Base-by-base conservation (phyloP, 2,113 vertebrate genomes). In the Alosa alosa region DNA sequence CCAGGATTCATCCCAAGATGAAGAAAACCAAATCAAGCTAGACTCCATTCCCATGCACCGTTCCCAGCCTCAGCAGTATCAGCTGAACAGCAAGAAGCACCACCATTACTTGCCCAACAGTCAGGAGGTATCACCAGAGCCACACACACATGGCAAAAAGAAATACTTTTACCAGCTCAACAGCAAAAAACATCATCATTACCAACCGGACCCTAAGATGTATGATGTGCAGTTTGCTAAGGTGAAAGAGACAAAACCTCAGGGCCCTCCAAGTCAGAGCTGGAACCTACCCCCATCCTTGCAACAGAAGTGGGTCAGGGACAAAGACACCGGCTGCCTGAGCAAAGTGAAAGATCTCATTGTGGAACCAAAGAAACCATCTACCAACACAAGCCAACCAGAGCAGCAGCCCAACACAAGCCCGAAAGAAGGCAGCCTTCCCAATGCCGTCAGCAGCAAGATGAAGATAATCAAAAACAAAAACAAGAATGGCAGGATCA, bases 401-500 rank as follows among this genome's bases (percentile, higher is more conserved):
- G 93, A 94, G 55, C 89, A 89, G 0, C 86, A 87, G 2, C 89
- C 94, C 0, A 95, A 94, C 82, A 90, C 94, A 13, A 90, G 93
- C 15, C 90, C 93, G 55, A 97, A 97, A 87, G 97, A 98, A 10
- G 94, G 25, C 44, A 93, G 89, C 0, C 86, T 93, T 25, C 93
- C 95, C 13, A 97, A 96, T 0, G 94, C 96, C 11, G 92, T 96
- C 0, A 96, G 97, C 88, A 96, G 97, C 87, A 99, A 99, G 94
- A 99, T 99, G 98, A 99, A 99, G 94, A 99, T 99, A 41, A 98
- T 99, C 90, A 99, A 98, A 92, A 99, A 99, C 91, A 99, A 99
- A 90, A 99, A 99, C 94, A 99, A 99, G 92, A 99, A 99, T 0
- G 98, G 98, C 18, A 96, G 97, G 82, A 99, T 99, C 1, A 98